Base-by-base conservation (phyloP, 2,797 vertebrate species). In the Hydrocynus forskahlii region DNA sequence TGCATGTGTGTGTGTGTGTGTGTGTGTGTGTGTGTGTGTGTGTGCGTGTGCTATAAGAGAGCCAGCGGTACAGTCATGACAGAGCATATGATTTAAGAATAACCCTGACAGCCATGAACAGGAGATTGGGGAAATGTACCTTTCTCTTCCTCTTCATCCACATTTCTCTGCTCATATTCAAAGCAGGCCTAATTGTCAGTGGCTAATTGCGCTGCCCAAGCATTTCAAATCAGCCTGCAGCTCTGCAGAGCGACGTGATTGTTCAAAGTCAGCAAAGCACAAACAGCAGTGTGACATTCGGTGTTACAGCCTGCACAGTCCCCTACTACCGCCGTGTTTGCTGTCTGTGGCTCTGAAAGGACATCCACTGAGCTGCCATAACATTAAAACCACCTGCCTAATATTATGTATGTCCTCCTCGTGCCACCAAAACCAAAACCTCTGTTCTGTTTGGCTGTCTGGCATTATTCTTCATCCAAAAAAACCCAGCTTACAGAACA, bases 191-290 rank as follows among this genome's bases (percentile, higher is more conserved):
- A 75, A 75, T 59, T 71, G 57, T 6, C 40, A 75, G 45, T 16
- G 19, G 48, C 67, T 57, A 52, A 74, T n/a, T 70, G 59, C 14
- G 50, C 72, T 52, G 63, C 43, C 38, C n/a, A 19, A 29, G 62
- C 67, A 59, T 81, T 60, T 71, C 21, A 73, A 77, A 75, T 43
- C 52, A 74, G 38, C 40, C 59, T 76, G 50, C 13, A 25, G 75
- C 38, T 16, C 62, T 66, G 3, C 16, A 59, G 40, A 0, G 29
- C 60, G 62, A 71, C 52, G 76, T 86, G 83, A 89, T 85, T 60
- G 29, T 79, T 63, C 64, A 81, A 77, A 76, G 5, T 72, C 25
- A n/a, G 0, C 25, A 77, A 17, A 64, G 1, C 75, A 63, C n/a
- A 57, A 72, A 8, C 2, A 78, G 2, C 38, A 38, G 73, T 25